A percentile compares a stretch with the other conserved stretches of the same genome.
phyloP scores from a whole-genome alignment of 53 echinoderm and acorn worm genomes.

The Astropecten irregularis region DNA sequence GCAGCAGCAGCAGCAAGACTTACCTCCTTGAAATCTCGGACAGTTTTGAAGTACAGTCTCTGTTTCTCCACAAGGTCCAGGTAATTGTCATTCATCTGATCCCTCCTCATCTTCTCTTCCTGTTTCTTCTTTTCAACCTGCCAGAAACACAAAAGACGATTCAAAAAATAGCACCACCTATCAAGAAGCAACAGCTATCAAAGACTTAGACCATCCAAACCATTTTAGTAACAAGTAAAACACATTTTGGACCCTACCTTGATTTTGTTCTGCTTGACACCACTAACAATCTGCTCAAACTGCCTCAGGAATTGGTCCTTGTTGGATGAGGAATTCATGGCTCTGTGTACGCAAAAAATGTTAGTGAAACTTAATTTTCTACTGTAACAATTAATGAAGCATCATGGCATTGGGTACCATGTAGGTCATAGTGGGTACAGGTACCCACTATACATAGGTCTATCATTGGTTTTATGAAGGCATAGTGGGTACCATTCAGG shows the following conservation, averaged over 20 bases:
- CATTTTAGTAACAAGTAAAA: too few species aligned
- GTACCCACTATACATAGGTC: too few species aligned
- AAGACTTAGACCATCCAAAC: too few species aligned
- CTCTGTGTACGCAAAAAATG: slow-evolving; percentile 56
- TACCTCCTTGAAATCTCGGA: slow-evolving; percentile 98
- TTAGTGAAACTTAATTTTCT: too few species aligned
- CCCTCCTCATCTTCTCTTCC: slow-evolving; percentile 93
- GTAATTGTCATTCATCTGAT: slow-evolving; percentile 90
- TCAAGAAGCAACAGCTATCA: too few species aligned
- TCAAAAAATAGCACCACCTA: too few species aligned
- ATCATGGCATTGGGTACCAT: too few species aligned
- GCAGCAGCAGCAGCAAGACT: not conserved
- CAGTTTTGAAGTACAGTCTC: slow-evolving; percentile 96
- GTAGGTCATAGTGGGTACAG: too few species aligned
- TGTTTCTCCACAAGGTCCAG: slow-evolving; percentile 95
- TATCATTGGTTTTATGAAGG: too few species aligned
- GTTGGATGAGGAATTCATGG: slow-evolving; percentile 85
- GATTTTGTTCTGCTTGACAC: slow-evolving; percentile 78
- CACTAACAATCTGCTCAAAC: slow-evolving; percentile 95
- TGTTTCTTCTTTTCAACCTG: slow-evolving; percentile 96
- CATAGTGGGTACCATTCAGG: too few species aligned
- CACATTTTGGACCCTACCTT: slow-evolving; percentile 59
- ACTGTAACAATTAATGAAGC: too few species aligned
- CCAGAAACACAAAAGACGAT: not conserved
- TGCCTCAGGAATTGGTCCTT: slow-evolving; percentile 97